Conservation (phyloP, 2,888 invertebrate genomes). For the Epiblema foenella region DNA sequence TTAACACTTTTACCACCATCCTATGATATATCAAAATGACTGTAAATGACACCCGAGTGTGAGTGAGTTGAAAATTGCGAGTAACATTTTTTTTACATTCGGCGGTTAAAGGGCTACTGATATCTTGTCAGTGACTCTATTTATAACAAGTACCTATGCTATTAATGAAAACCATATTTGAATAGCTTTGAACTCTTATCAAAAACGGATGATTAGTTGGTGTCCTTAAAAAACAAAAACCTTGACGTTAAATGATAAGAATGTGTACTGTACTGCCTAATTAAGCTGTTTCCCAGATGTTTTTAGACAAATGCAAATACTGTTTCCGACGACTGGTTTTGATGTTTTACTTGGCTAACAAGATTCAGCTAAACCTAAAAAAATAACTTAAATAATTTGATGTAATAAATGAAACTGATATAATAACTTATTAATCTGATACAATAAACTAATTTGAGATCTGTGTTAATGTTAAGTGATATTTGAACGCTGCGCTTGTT, state of each 20-base stretch:
- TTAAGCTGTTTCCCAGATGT: neutral
- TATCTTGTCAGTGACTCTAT: too few species aligned
- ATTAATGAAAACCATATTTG: constrained; percentile 21
- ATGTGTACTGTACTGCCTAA: constrained; percentile 1
- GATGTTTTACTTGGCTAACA: neutral
- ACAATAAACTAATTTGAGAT: neutral
- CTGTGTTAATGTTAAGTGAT: constrained; percentile 3
- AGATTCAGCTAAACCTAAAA: neutral
- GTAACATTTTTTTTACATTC: too few species aligned
- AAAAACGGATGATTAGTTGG: constrained; percentile 12
- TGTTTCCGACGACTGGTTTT: neutral
- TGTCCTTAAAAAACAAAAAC: neutral
- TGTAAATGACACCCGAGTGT: too few species aligned
- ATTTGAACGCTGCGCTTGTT: constrained; percentile 8
- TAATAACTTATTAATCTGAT: too few species aligned
- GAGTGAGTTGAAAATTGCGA: too few species aligned
- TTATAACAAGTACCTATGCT: too few species aligned
- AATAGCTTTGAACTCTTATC: constrained; percentile 27
- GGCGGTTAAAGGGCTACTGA: too few species aligned
- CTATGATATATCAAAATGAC: too few species aligned
- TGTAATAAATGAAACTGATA: too few species aligned
- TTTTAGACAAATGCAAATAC: neutral
- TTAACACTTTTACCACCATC: too few species aligned
- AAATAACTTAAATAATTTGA: too few species aligned
- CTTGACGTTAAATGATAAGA: constrained; percentile 11